Percentiles rank a stretch among this genome's conserved stretches.
These are phyloP conservation scores for Balearica regulorum DNA, from an alignment of 2,797 vertebrate species.

Conservation along the genomic window DNA sequence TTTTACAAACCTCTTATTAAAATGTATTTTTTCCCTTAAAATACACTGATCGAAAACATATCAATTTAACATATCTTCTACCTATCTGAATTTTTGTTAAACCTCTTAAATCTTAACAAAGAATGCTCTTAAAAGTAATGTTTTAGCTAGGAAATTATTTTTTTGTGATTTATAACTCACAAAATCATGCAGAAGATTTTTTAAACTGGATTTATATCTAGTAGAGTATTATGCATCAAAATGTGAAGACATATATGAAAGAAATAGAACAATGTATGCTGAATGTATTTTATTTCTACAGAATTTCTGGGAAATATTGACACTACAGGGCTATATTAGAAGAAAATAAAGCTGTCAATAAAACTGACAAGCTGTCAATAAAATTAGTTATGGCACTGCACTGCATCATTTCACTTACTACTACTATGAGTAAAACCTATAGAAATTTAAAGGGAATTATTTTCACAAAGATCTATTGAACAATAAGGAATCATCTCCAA, in stretches of 20 bases:
- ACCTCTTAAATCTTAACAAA: not conserved
- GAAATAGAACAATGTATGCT: not conserved
- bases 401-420: not conserved
- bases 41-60: not conserved
- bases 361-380: too few relatives aligned
- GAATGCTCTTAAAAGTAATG: not conserved
- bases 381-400: not conserved
- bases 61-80: not conserved
- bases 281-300: not conserved
- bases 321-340: not conserved
- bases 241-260: not conserved
- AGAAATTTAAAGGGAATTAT: not conserved
- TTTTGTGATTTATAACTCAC: not conserved
- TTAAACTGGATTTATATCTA: not conserved
- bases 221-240: not conserved
- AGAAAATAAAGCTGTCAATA: not conserved
- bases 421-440: not conserved
- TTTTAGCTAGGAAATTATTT: not conserved
- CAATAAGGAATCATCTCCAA: not conserved
- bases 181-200: not conserved
- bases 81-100: not conserved
- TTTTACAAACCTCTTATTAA: not conserved
- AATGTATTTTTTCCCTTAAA: not conserved
- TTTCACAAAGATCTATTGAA: not conserved
- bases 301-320: not conserved